Conservation (phyloP, 2,797 vertebrate species). For the Vespertilio murinus region DNA sequence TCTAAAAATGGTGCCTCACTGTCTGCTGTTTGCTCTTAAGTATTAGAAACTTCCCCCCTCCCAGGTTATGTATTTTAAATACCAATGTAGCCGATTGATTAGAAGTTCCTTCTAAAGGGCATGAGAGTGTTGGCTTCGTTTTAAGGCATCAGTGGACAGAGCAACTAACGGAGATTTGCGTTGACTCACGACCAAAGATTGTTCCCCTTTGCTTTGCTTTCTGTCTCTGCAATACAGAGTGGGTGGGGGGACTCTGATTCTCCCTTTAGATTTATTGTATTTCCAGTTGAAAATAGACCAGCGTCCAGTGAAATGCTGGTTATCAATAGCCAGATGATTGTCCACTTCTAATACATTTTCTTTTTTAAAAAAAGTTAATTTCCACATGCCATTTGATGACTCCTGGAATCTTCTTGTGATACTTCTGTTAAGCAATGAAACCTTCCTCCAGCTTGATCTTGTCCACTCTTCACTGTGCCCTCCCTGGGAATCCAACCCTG, state of each 20-base stretch:
- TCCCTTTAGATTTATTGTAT: background rate
- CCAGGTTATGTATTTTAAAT: constrained; percentile 30
- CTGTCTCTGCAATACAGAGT: background rate
- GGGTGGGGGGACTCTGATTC: background rate
- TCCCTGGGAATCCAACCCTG: background rate
- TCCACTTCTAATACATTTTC: background rate
- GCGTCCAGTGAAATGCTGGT: background rate
- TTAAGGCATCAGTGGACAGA: background rate
- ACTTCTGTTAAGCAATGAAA: background rate
- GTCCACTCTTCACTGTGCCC: background rate
- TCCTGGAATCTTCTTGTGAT: background rate
- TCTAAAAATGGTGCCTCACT: constrained; percentile 42
- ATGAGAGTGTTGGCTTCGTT: constrained; percentile 7
- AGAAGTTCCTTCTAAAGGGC: background rate
- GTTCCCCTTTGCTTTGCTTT: fast-evolving
- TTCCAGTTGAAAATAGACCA: background rate
- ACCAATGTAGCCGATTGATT: background rate
- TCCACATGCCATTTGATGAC: background rate
- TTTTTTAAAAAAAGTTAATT: background rate
- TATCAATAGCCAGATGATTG: background rate
- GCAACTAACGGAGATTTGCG: background rate
- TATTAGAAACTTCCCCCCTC: background rate
- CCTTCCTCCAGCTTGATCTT: background rate
- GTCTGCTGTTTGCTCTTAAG: constrained; percentile 5
- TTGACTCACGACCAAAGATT: background rate